A percentile compares a stretch with the other conserved stretches of the same genome.
Conservation (phyloP, 1,140 invertebrate genomes). For the Mactra quadrangularis region DNA sequence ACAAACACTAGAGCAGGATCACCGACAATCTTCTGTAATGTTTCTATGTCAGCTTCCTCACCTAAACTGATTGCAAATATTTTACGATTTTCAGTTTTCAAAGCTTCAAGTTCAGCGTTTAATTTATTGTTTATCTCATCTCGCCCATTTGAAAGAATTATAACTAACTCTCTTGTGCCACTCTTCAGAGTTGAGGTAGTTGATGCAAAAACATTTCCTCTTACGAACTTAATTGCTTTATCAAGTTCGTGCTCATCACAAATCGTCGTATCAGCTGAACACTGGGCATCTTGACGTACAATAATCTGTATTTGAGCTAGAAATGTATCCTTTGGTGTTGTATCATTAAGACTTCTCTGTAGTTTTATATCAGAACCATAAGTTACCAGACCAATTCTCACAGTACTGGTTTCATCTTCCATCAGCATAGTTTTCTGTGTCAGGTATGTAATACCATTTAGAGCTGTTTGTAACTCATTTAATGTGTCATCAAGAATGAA, state of each 20-base stretch:
- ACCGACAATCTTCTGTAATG: background rate
- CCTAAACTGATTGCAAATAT: background rate
- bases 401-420: constrained; percentile 6
- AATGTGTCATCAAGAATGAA: background rate
- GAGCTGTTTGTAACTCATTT: constrained; percentile 2
- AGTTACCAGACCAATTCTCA: constrained; percentile 3
- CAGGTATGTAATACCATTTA: constrained; percentile 15
- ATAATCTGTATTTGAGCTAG: background rate
- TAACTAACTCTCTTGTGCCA: background rate
- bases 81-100: background rate
- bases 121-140: background rate
- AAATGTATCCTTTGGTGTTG: background rate
- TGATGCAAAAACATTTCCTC: background rate
- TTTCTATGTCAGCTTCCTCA: background rate
- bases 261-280: background rate
- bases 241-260: background rate
- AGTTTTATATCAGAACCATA: background rate
- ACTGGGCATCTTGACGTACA: background rate
- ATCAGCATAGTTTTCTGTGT: background rate
- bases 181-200: background rate
- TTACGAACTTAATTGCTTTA: background rate
- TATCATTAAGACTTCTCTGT: background rate
- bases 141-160: constrained; percentile 14
- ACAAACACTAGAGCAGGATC: background rate
- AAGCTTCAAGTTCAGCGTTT: background rate